A percentile compares a stretch with the other conserved stretches of the same genome.
Conservation (phyloP, 2,888 invertebrate species). For the Orthonevra nobilis region DNA sequence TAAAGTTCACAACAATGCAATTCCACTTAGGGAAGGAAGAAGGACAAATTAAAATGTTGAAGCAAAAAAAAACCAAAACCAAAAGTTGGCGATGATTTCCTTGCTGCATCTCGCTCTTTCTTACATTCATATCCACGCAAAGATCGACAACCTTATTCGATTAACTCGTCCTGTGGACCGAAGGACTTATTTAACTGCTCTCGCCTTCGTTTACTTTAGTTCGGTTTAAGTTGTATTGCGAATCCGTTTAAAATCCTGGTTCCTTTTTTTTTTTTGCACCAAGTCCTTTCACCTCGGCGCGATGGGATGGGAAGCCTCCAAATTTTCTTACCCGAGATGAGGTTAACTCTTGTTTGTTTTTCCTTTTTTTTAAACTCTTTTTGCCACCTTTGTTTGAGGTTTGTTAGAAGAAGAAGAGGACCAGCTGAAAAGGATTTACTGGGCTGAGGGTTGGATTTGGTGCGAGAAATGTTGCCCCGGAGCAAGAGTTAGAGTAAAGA, state of each 20-base stretch:
- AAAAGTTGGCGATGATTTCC: slow-evolving; percentile 13
- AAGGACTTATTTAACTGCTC: slow-evolving; percentile 19
- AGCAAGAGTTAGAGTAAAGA: slow-evolving; percentile 50
- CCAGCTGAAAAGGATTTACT: slow-evolving; percentile 30
- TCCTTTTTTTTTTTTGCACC: slow-evolving; percentile 32
- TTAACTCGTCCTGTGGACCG: slow-evolving; percentile 41
- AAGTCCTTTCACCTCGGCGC: slow-evolving; percentile 34
- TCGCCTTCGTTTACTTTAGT: slow-evolving; percentile 39
- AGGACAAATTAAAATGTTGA: slow-evolving; percentile 67
- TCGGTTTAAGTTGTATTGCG: slow-evolving; percentile 42
- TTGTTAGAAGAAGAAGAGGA: slow-evolving; percentile 14
- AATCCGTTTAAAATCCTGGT: slow-evolving; percentile 50
- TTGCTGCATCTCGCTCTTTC: too few relatives aligned
- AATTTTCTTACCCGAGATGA: slow-evolving; percentile 2
- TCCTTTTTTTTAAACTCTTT: too few relatives aligned
- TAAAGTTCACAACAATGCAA: slow-evolving; percentile 60
- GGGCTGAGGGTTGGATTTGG: not conserved
- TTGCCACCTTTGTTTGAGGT: not conserved
- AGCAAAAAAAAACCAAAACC: slow-evolving; percentile 44
- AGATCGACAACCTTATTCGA: slow-evolving; percentile 40
- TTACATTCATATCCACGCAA: too few relatives aligned
- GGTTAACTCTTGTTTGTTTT: not conserved
- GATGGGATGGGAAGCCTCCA: not conserved
- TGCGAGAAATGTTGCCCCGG: not conserved
- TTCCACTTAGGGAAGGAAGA: slow-evolving; percentile 48